These are phyloP conservation scores for Prunella strophiata DNA, from an alignment of 2,797 vertebrate species.

Conservation along the genomic window DNA sequence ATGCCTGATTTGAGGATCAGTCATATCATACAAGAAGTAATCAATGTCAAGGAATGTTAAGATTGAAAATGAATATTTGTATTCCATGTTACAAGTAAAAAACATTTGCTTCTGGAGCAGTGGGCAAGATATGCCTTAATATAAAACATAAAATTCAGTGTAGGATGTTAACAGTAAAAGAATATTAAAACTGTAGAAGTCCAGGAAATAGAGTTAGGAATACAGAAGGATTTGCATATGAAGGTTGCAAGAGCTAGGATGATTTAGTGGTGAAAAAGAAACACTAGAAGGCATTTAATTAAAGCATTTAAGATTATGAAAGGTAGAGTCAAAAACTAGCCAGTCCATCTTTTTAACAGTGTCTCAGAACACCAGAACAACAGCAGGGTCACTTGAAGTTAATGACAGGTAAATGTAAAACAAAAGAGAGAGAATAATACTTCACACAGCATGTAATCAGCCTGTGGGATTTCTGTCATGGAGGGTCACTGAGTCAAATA, in stretches of 20 bases:
- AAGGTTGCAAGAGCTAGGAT: constrained; percentile 30
- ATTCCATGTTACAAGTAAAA: neutral
- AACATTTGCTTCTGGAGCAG: neutral
- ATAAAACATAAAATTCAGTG: neutral
- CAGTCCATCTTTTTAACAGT: constrained; percentile 66
- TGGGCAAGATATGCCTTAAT: neutral
- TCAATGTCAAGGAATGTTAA: neutral
- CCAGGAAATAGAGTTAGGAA: neutral
- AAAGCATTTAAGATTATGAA: constrained; percentile 73
- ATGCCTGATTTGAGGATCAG: neutral
- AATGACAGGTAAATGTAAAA: constrained; percentile 78
- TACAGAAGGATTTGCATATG: neutral
- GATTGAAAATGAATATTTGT: neutral
- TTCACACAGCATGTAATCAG: constrained; percentile 72
- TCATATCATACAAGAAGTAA: neutral
- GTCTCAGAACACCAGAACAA: constrained; percentile 66
- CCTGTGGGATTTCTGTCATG: constrained; percentile 68
- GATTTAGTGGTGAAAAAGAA: constrained; percentile 58
- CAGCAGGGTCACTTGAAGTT: constrained; percentile 70
- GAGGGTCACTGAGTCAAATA: constrained; percentile 67
- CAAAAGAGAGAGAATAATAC: constrained; percentile 70
- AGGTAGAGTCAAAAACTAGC: constrained; percentile 65
- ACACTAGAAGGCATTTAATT: constrained; percentile 68
- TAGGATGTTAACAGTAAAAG: neutral
- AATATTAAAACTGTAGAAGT: neutral